Percentiles rank a stretch among this genome's conserved stretches.
phyloP scores from a whole-genome alignment of 2,113 vertebrate species.

The Ramphastos sulfuratus region DNA sequence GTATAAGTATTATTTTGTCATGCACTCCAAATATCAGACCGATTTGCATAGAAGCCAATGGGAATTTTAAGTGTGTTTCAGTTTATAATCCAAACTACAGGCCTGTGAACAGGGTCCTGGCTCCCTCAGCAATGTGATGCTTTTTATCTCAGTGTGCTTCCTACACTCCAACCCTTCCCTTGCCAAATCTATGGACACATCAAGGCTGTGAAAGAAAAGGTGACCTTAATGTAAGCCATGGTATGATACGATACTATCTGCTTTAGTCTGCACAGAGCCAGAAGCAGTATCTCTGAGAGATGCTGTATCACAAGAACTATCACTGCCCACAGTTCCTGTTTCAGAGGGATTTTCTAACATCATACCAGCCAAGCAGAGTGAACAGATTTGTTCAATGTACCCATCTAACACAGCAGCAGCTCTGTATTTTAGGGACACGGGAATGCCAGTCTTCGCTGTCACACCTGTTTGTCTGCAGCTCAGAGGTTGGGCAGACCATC shows the following conservation, averaged over 20 bases:
- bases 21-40: neutral
- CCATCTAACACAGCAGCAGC: neutral
- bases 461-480: neutral
- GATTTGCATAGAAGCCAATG: neutral
- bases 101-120: neutral
- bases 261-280: neutral
- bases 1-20: neutral
- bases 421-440: fast-evolving
- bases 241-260: fast-evolving
- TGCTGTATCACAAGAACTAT: neutral
- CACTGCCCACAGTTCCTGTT: neutral
- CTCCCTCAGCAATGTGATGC: neutral
- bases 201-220: neutral
- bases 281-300: neutral
- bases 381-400: fast-evolving
- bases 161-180: neutral
- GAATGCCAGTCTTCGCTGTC: fast-evolving
- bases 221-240: neutral
- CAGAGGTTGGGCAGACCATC: neutral
- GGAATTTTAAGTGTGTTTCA: neutral
- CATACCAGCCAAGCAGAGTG: neutral
- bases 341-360: neutral
- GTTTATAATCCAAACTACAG: neutral
- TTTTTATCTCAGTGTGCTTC: neutral
- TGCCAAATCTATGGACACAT: neutral